Evolutionary conservation across 2,113 vertebrate species (phyloP).

Genomic region (Rhinolophus sinicus): DNA sequence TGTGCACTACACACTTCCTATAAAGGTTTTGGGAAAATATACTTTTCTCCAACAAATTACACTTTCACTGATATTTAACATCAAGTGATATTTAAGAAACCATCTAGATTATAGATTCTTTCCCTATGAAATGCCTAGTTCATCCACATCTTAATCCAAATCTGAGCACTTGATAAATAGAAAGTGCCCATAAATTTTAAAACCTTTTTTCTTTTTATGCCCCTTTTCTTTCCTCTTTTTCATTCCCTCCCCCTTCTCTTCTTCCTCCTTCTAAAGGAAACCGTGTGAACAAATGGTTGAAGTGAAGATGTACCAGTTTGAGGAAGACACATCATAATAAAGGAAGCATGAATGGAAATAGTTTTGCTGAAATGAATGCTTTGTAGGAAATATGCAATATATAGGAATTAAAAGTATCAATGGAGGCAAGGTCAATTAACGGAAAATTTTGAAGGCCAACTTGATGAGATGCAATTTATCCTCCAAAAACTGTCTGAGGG

Average conservation of each 20-base stretch:
- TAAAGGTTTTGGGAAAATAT: not conserved
- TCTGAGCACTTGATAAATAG: not conserved
- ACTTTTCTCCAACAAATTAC: not conserved
- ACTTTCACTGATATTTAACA: not conserved
- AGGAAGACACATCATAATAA: not conserved
- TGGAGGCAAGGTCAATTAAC: not conserved
- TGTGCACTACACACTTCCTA: not conserved
- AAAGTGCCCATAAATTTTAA: not conserved
- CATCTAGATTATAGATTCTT: not conserved
- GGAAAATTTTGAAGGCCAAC: not conserved
- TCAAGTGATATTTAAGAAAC: not conserved
- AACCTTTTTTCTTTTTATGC: accelerated
- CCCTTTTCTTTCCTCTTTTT: not conserved
- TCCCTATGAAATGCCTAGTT: accelerated
- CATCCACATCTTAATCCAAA: not conserved
- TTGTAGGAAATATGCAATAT: not conserved
- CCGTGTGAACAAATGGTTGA: not conserved
- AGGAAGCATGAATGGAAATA: not conserved
- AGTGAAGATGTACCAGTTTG: not conserved
- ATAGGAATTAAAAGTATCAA: not conserved
- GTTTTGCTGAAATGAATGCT: not conserved
- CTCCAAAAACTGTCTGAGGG: not conserved
- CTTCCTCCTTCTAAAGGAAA: not conserved
- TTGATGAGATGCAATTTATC: not conserved
- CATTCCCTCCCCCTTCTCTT: not conserved